These are phyloP conservation scores for Sycophila texana DNA, from an alignment of 2,888 invertebrate genomes.

Conservation along the genomic window DNA sequence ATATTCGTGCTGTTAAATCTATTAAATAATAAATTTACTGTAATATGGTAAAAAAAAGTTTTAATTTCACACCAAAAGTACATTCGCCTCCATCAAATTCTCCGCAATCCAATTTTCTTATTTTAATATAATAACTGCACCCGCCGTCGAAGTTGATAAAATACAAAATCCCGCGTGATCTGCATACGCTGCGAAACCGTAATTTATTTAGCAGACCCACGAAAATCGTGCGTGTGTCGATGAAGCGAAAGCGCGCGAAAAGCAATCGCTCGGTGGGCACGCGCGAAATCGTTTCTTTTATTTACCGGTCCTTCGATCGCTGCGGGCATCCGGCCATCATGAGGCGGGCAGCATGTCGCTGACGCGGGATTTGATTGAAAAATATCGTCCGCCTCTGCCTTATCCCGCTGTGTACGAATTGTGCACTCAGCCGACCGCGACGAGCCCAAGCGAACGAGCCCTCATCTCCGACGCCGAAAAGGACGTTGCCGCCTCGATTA, in stretches of 20 bases:
- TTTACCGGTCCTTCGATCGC: not conserved
- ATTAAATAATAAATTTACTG: too few relatives aligned
- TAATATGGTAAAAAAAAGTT: too few relatives aligned
- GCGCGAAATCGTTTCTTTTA: slow-evolving; percentile 5
- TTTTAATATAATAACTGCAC: too few relatives aligned
- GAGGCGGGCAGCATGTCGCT: slow-evolving; percentile 21
- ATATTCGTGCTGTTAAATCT: too few relatives aligned
- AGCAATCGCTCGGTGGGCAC: not conserved
- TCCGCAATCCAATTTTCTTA: too few relatives aligned
- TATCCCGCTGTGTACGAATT: slow-evolving; percentile 11
- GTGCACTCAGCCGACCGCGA: not conserved
- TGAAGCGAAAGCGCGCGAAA: not conserved
- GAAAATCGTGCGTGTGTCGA: not conserved
- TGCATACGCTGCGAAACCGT: too few relatives aligned
- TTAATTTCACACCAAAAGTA: too few relatives aligned
- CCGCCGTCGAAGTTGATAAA: too few relatives aligned
- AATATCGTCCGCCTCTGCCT: slow-evolving; percentile 27
- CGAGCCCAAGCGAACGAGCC: not conserved
- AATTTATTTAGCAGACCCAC: not conserved
- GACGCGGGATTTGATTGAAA: slow-evolving; percentile 41
- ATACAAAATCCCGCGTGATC: too few relatives aligned
- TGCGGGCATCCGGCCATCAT: not conserved
- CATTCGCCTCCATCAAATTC: too few relatives aligned
- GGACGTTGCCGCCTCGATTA: too few relatives aligned
- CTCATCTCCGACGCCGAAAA: too few relatives aligned